Evolutionary conservation across 1,140 invertebrate genomes (phyloP), one percentile per base, ranked within the genome.

Genomic region (Harpegnathos saltator): DNA sequence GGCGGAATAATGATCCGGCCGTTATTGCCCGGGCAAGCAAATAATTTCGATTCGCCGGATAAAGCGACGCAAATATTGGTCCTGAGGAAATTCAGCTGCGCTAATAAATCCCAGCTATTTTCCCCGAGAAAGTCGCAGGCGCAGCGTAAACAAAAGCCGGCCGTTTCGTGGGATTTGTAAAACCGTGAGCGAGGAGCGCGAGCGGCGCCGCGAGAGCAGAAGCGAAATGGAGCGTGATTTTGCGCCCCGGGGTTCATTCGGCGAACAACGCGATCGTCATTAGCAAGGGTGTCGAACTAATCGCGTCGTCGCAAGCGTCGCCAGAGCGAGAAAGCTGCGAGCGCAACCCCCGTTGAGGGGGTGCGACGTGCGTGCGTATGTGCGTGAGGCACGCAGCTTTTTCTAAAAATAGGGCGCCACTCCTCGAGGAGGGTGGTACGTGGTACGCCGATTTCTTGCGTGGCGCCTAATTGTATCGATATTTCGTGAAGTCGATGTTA

Each of bases 191-290:
- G 38, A 24, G 29, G 50, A 44, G 38, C 38, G 1, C 19, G 50
- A 44, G 38, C 38, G 1, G 38, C 29, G 66, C 29, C 29, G 71
- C 38, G 48, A 44, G 74, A 68, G 14, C 1, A 1, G 33, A 54
- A 12, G 29, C 38, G 82, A 66, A 62, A 80, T 52, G 54, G 63
- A 44, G 82, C 56, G 62, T 83, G 44, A 80, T 81, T 82, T 81
- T 69, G 33, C 38, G 29, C 62, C 82, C 52, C 24, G 52, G 74
- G 63, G 65, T 78, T 65, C 65, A 71, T 71, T 69, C 77, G 71
- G 56, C 63, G 82, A 82, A 82, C 82, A 78, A 78, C 61, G 50
- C 81, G 78, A 52, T 82, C 44, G 44, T 73, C 78, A 63, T 82
- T 82, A 74, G 44, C 29, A 54, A 26, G 17, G 48, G 24, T 63